Base-by-base conservation (phyloP, 2,797 vertebrate genomes). In the Neosalanx taihuensis region DNA sequence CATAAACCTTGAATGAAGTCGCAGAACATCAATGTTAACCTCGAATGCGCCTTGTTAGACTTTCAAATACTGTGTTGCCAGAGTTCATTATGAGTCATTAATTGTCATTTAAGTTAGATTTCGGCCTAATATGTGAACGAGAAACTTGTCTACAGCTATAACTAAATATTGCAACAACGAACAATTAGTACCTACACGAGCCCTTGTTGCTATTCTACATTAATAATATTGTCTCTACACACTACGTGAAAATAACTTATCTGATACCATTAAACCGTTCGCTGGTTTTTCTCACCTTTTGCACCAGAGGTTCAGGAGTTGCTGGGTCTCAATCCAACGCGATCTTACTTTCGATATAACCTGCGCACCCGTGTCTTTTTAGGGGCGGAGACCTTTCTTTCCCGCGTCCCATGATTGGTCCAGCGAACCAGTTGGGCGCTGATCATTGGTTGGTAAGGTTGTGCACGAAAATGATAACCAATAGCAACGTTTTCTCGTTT, bases 401-500 rank as follows among this genome's bases (percentile, higher is more conserved):
- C 76, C 86, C 83, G 88, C 86, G 67, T 81, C 71, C 68, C 15
- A 17, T 4, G 31, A 31, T 35, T 2, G 7, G 64, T 4, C 18
- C 15, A 1, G 1, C 41, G n/a, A 3, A 18, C 29, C 9, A 1
- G 1, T 5, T 73, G 6, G 68, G 77, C 23, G 0, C 0, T 26
- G 17, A 0, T 76, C 4, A 89, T 87, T 91, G 85, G 84, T 73
- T 70, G 9, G 23, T 0, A 9, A 59, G 3, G 1, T 33, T 49
- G 76, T 74, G 79, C 37, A 1, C 84, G 75, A 79, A 31, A 29
- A 0, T 0, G 0, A 0, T 4, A 2, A 3, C 87, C 76, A 85
- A 84, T 86, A 30, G 0, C 80, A 23, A 0, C 0, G 0, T 0
- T 0, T 0, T 0, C 0, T 0, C 0, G 1, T 2, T 0, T 0